Evolutionary conservation across 1,140 invertebrate species (phyloP).

Genomic region (Sitobion miscanthi): DNA sequence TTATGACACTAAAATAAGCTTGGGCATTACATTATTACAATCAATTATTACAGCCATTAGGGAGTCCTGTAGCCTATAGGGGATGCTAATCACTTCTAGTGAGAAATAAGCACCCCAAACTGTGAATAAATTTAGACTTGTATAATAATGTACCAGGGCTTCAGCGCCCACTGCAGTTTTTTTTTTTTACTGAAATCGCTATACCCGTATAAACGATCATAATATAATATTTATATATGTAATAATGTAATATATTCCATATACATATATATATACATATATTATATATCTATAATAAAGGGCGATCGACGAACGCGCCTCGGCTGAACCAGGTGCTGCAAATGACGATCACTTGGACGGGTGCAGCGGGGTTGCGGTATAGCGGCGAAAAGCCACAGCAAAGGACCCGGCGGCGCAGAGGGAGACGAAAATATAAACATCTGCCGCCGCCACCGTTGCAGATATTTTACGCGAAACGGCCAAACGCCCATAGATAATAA

Average conservation of each 20-base stretch:
- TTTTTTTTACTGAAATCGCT: neutral
- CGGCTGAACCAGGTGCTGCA: neutral
- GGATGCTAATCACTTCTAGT: neutral
- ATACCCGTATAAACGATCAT: neutral
- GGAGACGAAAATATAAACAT: neutral
- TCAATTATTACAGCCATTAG: too few species aligned
- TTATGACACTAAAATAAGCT: too few species aligned
- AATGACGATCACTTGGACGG: neutral
- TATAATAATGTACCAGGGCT: neutral
- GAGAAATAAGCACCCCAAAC: neutral
- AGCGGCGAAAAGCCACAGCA: neutral
- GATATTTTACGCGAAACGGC: neutral
- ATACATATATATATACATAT: neutral
- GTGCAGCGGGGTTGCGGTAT: neutral
- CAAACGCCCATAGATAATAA: neutral
- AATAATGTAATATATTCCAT: too few species aligned
- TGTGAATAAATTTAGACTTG: neutral
- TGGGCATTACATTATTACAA: too few species aligned
- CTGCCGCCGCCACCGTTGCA: neutral
- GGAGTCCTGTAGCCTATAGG: too few species aligned
- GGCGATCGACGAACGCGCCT: neutral
- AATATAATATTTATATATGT: too few species aligned
- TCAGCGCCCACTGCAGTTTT: neutral
- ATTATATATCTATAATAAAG: neutral
- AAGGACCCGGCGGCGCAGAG: neutral